Evolutionary conservation across 2,888 invertebrate species (phyloP).

Genomic region (Cryptocheilus praepositus): DNA sequence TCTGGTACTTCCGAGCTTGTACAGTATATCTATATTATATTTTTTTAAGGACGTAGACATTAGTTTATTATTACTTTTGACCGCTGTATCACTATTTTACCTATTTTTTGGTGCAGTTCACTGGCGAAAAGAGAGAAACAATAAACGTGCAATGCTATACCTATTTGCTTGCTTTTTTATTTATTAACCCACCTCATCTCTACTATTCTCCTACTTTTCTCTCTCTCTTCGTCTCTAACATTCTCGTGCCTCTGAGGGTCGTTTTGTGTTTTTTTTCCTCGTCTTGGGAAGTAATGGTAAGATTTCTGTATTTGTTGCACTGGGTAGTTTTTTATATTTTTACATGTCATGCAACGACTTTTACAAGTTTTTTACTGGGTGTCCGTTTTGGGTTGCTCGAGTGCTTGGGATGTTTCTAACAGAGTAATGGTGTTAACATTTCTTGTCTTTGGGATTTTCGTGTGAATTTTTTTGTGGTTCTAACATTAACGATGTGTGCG

Average conservation of each 20-base stretch:
- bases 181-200: constrained; percentile 65
- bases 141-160: constrained; percentile 67
- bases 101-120: constrained; percentile 57
- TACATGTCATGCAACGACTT: not conserved
- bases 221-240: constrained; percentile 25
- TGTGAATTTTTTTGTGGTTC: not conserved
- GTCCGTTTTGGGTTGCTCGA: not conserved
- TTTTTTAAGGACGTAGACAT: constrained; percentile 46
- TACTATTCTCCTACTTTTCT: constrained; percentile 55
- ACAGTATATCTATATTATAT: constrained; percentile 37
- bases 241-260: constrained; percentile 1
- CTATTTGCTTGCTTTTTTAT: constrained; percentile 69
- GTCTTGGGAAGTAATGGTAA: too few relatives aligned
- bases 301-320: not conserved
- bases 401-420: too few relatives aligned
- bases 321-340: not conserved
- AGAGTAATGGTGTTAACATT: too few relatives aligned
- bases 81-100: constrained; percentile 53
- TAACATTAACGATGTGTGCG: constrained; percentile 3
- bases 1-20: constrained; percentile 29
- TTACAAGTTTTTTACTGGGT: constrained; percentile 6
- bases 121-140: constrained; percentile 50
- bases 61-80: constrained; percentile 49
- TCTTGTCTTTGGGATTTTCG: too few relatives aligned
- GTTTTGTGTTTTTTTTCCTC: constrained; percentile 1